phyloP scores from a whole-genome alignment of 2,113 vertebrate genomes.

The Elachura formosa region DNA sequence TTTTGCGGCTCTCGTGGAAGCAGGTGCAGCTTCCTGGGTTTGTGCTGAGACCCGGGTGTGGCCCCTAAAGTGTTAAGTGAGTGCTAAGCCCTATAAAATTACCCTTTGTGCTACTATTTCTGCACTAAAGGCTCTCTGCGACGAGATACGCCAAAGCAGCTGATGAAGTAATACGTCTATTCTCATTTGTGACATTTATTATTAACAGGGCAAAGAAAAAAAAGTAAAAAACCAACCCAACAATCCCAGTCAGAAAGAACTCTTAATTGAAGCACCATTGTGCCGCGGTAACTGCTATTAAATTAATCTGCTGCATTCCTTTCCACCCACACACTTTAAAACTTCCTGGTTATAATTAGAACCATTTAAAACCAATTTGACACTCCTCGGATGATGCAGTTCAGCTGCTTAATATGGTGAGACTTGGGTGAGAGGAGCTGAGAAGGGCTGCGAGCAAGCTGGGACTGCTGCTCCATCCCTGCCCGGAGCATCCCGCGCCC shows the following conservation, averaged over 20 bases:
- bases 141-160: conserved; percentile 18
- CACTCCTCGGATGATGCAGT: conserved; percentile 38
- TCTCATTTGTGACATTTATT: conserved; percentile 54
- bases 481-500: background rate
- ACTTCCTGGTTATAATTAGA: conserved; percentile 74
- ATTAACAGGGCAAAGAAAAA: conserved; percentile 19
- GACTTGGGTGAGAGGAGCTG: conserved; percentile 13
- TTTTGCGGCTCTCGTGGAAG: background rate
- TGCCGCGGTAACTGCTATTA: conserved; percentile 68
- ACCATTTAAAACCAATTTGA: conserved; percentile 66
- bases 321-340: conserved; percentile 66
- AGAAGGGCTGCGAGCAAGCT: conserved; percentile 19
- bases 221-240: background rate
- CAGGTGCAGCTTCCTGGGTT: conserved; percentile 20
- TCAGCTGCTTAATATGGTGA: conserved; percentile 53
- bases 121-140: conserved; percentile 18
- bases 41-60: background rate
- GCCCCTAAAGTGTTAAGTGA: conserved; percentile 55
- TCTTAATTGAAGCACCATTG: conserved; percentile 66
- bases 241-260: conserved; percentile 13
- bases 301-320: conserved; percentile 73
- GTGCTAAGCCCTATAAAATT: conserved; percentile 58
- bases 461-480: background rate
- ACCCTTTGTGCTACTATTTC: conserved; percentile 38
- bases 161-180: conserved; percentile 43